A percentile compares a stretch with the other conserved stretches of the same genome.
Evolutionary conservation across 2,113 vertebrate genomes (phyloP).

Genomic region (Muntiacus reevesi): DNA sequence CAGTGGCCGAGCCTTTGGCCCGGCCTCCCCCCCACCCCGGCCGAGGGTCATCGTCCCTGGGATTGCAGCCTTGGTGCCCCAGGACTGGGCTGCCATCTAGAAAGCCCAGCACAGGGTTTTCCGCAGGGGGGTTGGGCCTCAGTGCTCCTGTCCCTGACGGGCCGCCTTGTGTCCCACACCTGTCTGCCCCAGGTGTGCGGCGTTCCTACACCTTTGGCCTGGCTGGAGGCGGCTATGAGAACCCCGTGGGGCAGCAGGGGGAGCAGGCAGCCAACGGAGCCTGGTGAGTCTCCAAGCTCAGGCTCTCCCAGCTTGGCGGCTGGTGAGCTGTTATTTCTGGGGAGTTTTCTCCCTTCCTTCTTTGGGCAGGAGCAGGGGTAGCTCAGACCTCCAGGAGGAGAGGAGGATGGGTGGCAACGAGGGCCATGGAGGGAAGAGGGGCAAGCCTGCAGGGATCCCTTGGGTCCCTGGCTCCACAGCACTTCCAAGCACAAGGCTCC

Average conservation of each 20-base stretch:
- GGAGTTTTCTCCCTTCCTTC: not conserved
- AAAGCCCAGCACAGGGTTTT: not conserved
- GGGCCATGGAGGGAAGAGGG: not conserved
- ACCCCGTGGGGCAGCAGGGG: constrained; percentile 83
- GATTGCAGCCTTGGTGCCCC: not conserved
- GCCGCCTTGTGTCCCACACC: not conserved
- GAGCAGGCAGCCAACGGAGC: constrained; percentile 73
- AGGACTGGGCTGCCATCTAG: not conserved
- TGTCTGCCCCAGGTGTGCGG: constrained; percentile 83
- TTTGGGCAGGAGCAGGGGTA: not conserved
- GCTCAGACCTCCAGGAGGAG: not conserved
- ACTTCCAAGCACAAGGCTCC: constrained; percentile 77
- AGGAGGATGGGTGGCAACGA: too few relatives aligned
- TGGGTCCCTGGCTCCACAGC: constrained; percentile 81
- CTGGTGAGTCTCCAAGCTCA: constrained; percentile 64
- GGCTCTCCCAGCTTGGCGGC: not conserved
- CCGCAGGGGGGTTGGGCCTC: rapidly evolving
- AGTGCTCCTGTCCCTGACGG: not conserved
- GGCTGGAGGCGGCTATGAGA: constrained; percentile 91
- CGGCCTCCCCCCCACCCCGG: rapidly evolving
- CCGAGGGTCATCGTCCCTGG: rapidly evolving
- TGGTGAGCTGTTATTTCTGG: not conserved
- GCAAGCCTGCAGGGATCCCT: constrained; percentile 4
- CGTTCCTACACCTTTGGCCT: constrained; percentile 92
- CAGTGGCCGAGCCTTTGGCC: not conserved